These are phyloP conservation scores for Xenopus petersii DNA, from an alignment of 2,797 vertebrate genomes.

Conservation along the genomic window DNA sequence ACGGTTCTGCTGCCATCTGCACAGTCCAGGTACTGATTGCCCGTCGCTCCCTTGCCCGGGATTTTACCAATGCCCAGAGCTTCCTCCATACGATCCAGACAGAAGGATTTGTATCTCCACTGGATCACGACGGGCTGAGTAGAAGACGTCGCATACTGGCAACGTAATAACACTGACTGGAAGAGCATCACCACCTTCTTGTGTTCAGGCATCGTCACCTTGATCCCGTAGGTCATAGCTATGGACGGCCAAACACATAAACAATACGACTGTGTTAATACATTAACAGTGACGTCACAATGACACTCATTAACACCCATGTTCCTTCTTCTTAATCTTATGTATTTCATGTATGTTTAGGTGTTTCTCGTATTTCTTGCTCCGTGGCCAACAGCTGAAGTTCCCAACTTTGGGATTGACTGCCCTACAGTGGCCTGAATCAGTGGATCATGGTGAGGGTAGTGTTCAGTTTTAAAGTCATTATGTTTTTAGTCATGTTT, in stretches of 20 bases:
- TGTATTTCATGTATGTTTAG: no score
- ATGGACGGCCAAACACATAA: neutral
- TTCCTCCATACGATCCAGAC: constrained; percentile 84
- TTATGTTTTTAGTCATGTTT: no score
- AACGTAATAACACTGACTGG: constrained; percentile 87
- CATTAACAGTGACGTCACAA: no score
- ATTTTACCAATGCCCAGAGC: constrained; percentile 75
- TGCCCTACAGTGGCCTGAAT: no score
- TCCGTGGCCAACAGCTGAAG: no score
- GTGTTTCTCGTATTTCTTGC: no score
- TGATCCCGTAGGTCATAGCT: constrained; percentile 73
- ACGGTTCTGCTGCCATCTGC: constrained; percentile 89
- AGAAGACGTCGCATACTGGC: constrained; percentile 87
- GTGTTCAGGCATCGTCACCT: constrained; percentile 83
- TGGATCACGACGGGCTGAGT: constrained; percentile 84
- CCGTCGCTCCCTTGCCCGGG: constrained; percentile 71
- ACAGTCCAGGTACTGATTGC: constrained; percentile 85
- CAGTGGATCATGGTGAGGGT: no score
- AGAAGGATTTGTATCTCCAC: constrained; percentile 97
- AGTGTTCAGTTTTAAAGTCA: no score
- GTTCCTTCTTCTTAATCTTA: no score
- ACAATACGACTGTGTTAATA: neutral
- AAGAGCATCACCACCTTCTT: constrained; percentile 89
- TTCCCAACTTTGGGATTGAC: no score
- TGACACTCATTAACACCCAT: no score